Percentiles rank a stretch among this genome's conserved stretches.
These are phyloP conservation scores for Falcaria lacertinaria DNA, from an alignment of 2,888 invertebrate species.

Conservation along the genomic window DNA sequence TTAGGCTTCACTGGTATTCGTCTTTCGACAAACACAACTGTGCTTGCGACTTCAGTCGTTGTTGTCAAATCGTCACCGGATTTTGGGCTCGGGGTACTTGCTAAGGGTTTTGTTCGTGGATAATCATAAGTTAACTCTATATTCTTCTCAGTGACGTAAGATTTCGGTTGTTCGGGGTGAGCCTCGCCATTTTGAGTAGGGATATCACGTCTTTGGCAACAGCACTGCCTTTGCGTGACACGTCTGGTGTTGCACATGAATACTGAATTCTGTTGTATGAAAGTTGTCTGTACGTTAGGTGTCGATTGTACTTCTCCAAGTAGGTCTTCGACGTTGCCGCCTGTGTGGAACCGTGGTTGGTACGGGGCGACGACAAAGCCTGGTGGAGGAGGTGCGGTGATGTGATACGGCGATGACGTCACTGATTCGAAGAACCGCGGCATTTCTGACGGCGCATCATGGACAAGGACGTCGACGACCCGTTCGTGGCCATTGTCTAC, in stretches of 20 bases:
- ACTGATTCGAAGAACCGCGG: slow-evolving; percentile 69
- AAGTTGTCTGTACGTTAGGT: slow-evolving; percentile 64
- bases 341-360: slow-evolving; percentile 72
- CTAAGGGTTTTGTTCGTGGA: slow-evolving; percentile 62
- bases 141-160: slow-evolving; percentile 73
- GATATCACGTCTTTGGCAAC: slow-evolving; percentile 53
- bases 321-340: slow-evolving; percentile 84
- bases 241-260: slow-evolving; percentile 73
- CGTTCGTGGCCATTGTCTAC: slow-evolving; percentile 55
- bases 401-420: slow-evolving; percentile 61
- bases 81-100: slow-evolving; percentile 49
- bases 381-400: slow-evolving; percentile 55
- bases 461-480: slow-evolving; percentile 66
- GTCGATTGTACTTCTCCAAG: slow-evolving; percentile 83
- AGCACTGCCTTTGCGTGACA: slow-evolving; percentile 63
- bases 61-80: slow-evolving; percentile 64
- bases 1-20: slow-evolving; percentile 68
- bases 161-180: slow-evolving; percentile 47
- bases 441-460: slow-evolving; percentile 62
- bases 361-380: slow-evolving; percentile 66
- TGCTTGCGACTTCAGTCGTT: slow-evolving; percentile 75
- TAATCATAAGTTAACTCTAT: slow-evolving; percentile 75
- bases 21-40: slow-evolving; percentile 73
- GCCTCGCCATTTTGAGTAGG: slow-evolving; percentile 28
- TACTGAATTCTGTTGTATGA: slow-evolving; percentile 71